A percentile compares a stretch with the other conserved stretches of the same genome.
These are phyloP conservation scores for Lontra canadensis DNA, from an alignment of 2,113 vertebrate species.

Conservation along the genomic window DNA sequence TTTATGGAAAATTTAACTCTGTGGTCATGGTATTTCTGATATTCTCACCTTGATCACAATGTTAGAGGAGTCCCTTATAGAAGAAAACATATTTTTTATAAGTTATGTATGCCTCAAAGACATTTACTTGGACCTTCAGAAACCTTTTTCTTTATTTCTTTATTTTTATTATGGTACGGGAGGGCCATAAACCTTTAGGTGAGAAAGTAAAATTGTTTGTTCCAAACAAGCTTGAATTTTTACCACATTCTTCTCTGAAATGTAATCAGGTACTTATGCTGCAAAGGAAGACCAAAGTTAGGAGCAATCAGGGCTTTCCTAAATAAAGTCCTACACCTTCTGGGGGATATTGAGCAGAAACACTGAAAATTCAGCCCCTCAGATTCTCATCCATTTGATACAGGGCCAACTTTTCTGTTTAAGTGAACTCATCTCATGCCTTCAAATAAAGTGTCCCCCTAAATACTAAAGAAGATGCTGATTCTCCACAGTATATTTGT, in stretches of 20 bases:
- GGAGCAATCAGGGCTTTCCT: background rate
- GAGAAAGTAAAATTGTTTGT: background rate
- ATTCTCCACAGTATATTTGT: background rate
- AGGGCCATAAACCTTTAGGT: background rate
- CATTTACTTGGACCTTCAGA: background rate
- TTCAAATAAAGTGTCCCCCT: slow-evolving; percentile 13
- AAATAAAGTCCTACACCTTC: background rate
- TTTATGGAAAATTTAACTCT: slow-evolving; percentile 12
- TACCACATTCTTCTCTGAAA: background rate
- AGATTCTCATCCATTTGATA: slow-evolving; percentile 11
- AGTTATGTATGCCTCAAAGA: background rate
- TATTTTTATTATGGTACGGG: background rate
- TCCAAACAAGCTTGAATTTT: background rate
- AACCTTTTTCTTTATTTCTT: background rate
- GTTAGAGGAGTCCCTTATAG: background rate
- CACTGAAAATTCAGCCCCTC: background rate
- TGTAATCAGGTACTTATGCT: background rate
- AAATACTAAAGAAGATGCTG: background rate
- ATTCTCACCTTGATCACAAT: background rate
- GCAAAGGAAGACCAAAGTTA: background rate
- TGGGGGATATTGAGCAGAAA: background rate
- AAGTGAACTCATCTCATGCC: background rate
- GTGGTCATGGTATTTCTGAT: background rate
- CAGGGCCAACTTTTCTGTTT: background rate
- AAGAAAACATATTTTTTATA: slow-evolving; percentile 1